Percentiles rank a stretch among this genome's conserved stretches.
phyloP scores from a whole-genome alignment of 2,888 invertebrate species.

The Tachina lurida region DNA sequence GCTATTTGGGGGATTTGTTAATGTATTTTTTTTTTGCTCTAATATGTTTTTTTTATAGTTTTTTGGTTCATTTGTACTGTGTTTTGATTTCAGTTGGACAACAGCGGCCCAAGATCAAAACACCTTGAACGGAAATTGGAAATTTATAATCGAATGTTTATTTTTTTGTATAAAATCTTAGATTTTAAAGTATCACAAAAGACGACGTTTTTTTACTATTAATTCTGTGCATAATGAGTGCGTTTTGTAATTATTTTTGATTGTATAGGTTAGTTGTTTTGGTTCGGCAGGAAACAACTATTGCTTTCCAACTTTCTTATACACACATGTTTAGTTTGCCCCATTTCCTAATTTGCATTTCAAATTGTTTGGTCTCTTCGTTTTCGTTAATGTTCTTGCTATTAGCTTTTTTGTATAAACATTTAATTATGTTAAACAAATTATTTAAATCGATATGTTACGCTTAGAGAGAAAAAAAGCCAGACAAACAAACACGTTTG shows the following conservation, averaged over 20 bases:
- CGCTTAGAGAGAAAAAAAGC: conserved; percentile 24
- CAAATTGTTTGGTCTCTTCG: conserved; percentile 51
- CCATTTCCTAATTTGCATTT: conserved; percentile 68
- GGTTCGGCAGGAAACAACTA: conserved; percentile 60
- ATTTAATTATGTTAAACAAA: conserved; percentile 63
- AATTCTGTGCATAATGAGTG: conserved; percentile 53
- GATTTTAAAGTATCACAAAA: conserved; percentile 54
- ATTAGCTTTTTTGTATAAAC: conserved; percentile 53
- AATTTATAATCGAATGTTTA: conserved; percentile 73
- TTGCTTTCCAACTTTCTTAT: conserved; percentile 49
- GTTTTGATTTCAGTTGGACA: conserved; percentile 58
- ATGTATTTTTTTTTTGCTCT: conserved; percentile 46
- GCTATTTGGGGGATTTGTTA: conserved; percentile 70
- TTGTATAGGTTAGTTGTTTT: conserved; percentile 47
- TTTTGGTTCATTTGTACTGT: conserved; percentile 55
- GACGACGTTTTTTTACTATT: conserved; percentile 41
- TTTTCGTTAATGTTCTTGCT: conserved; percentile 45
- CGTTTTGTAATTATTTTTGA: conserved; percentile 65
- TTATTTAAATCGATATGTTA: conserved; percentile 64
- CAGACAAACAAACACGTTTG: not conserved
- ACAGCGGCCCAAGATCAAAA: conserved; percentile 72
- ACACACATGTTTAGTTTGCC: not conserved
- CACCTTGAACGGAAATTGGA: conserved; percentile 75
- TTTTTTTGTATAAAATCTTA: conserved; percentile 22
- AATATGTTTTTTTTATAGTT: not conserved